phyloP scores from a whole-genome alignment of 2,797 vertebrate genomes.

The Selene dorsalis region DNA sequence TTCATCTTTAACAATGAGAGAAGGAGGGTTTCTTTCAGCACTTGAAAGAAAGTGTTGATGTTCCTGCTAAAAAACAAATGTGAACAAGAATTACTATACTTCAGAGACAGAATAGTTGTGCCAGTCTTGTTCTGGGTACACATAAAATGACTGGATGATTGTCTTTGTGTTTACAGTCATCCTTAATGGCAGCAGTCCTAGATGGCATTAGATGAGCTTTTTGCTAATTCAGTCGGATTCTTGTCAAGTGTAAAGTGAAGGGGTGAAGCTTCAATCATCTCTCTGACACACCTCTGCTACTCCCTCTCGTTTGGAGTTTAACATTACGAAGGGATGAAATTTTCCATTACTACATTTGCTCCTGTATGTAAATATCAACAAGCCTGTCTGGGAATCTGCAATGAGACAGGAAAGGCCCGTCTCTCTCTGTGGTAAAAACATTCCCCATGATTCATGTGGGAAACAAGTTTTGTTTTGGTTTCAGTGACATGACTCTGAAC shows the following conservation, averaged over 20 bases:
- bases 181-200: background rate
- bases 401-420: slow-evolving; percentile 69
- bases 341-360: slow-evolving; percentile 81
- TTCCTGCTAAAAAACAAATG: too few relatives aligned
- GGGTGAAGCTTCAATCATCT: background rate
- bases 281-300: background rate
- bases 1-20: background rate
- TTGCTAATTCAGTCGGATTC: background rate
- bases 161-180: background rate
- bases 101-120: too few relatives aligned
- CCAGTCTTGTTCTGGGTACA: background rate
- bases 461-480: slow-evolving; percentile 3
- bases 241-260: background rate
- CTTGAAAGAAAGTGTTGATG: background rate
- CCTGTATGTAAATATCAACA: slow-evolving; percentile 82
- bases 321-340: too few relatives aligned
- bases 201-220: background rate
- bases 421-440: slow-evolving; percentile 43
- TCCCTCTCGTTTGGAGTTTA: background rate
- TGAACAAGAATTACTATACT: too few relatives aligned
- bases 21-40: rapidly evolving
- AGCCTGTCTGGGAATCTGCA: slow-evolving; percentile 78
- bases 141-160: background rate
- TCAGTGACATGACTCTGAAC: background rate
- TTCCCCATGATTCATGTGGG: slow-evolving; percentile 5